Base-by-base conservation (phyloP, 2,888 invertebrate species). In the Anthophora plumipes region DNA sequence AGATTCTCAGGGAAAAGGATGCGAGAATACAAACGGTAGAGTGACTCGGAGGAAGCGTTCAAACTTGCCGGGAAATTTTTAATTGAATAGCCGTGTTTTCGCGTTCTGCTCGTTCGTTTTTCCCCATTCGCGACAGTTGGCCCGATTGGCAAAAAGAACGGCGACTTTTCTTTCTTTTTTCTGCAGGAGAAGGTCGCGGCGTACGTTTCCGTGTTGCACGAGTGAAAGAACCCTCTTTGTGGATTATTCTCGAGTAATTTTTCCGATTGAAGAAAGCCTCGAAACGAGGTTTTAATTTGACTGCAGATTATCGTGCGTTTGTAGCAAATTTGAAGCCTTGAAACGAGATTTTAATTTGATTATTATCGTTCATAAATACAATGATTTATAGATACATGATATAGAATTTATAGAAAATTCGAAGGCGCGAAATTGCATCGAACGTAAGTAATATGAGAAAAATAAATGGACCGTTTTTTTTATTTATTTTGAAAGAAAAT, bases 261-360 rank as follows among this genome's bases (percentile, higher is more conserved):
- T 17, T n/a, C 22, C 22, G 67, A 67, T 67, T 39, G 55, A 67
- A 67, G n/a, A 20, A 63, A 46, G 22, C 60, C 43, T 14, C 3
- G 5, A 39, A 52, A 66, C n/a, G n/a, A n/a, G n/a, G n/a, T n/a
- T n/a, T n/a, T n/a, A n/a, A n/a, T n/a, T n/a, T n/a, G n/a, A n/a
- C n/a, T n/a, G n/a, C n/a, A n/a, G n/a, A n/a, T n/a, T n/a, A n/a
- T n/a, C n/a, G n/a, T n/a, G n/a, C n/a, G n/a, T n/a, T n/a, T n/a
- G n/a, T n/a, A n/a, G n/a, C n/a, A n/a, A n/a, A n/a, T n/a, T n/a
- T n/a, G n/a, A n/a, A n/a, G n/a, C n/a, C n/a, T n/a, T n/a, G n/a
- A n/a, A n/a, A n/a, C n/a, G n/a, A n/a, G n/a, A n/a, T n/a, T n/a
- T n/a, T n/a, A n/a, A n/a, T n/a, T n/a, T n/a, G n/a, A n/a, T n/a